Percentiles rank a stretch among this genome's conserved stretches.
These are phyloP conservation scores for Synodontis membranacea DNA, from an alignment of 2,113 vertebrate species.

Conservation along the genomic window DNA sequence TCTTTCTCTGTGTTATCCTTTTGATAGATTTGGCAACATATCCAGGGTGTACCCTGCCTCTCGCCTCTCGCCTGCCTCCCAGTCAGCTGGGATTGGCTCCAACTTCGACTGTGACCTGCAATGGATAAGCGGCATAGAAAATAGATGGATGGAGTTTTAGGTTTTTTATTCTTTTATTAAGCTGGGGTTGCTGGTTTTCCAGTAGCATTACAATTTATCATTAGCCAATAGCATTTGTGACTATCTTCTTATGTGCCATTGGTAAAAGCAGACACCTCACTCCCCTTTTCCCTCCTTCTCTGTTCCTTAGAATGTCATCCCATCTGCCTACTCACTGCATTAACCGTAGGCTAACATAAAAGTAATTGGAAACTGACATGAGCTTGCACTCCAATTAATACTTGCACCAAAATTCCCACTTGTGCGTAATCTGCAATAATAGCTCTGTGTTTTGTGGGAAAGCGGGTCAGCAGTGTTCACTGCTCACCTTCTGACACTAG, in stretches of 20 bases:
- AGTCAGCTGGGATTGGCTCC: no score
- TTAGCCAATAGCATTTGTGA: constrained; percentile 17
- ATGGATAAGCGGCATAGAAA: no score
- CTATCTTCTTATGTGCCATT: constrained; percentile 36
- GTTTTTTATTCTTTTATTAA: neutral
- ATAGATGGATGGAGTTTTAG: no score
- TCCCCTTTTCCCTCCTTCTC: neutral
- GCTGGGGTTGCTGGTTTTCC: no score
- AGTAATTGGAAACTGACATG: constrained; percentile 80
- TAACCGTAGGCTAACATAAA: constrained; percentile 81
- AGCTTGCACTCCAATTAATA: constrained; percentile 79
- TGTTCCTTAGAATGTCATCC: constrained; percentile 57
- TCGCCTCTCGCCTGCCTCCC: no score
- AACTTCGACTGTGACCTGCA: no score
- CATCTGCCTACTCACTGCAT: constrained; percentile 65
- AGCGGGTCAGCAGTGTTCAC: constrained; percentile 69
- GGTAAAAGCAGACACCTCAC: neutral
- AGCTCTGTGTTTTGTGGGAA: constrained; percentile 75
- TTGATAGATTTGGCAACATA: no score
- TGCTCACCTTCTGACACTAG: constrained; percentile 73
- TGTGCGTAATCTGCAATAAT: constrained; percentile 78
- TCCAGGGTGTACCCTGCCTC: no score
- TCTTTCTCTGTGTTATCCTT: no score
- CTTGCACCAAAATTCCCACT: constrained; percentile 67
- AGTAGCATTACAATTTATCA: neutral